Percentiles rank a stretch among this genome's conserved stretches.
phyloP scores from a whole-genome alignment of 2,888 invertebrate genomes.

The Drosophila trichaetosa region DNA sequence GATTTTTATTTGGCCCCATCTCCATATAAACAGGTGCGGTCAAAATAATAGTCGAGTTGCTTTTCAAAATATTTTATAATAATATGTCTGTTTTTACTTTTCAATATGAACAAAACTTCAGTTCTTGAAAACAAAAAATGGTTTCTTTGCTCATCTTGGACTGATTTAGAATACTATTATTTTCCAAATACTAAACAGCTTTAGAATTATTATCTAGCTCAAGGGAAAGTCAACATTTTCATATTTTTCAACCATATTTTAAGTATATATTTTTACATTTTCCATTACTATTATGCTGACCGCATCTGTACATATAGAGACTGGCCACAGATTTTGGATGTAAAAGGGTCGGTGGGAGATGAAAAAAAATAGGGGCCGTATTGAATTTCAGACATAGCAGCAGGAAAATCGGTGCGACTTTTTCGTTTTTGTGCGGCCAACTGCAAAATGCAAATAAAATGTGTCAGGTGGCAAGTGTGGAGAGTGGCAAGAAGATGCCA shows the following conservation, averaged over 20 bases:
- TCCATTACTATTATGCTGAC: not conserved
- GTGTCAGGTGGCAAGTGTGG: not conserved
- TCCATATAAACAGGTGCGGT: not conserved
- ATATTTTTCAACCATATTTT: not conserved
- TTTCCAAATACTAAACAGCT: too few relatives aligned
- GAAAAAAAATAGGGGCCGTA: not conserved
- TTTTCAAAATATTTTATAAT: not conserved
- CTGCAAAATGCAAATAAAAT: constrained; percentile 35
- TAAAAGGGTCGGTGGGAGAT: not conserved
- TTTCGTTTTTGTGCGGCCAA: not conserved
- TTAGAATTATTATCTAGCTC: too few relatives aligned
- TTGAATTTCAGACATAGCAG: not conserved
- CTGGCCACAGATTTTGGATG: constrained; percentile 67
- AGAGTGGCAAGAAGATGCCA: not conserved
- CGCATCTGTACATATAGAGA: constrained; percentile 1
- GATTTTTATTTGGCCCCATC: constrained; percentile 12
- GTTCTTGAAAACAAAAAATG: not conserved
- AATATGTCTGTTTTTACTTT: not conserved
- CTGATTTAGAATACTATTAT: too few relatives aligned
- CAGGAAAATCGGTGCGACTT: not conserved
- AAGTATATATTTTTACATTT: not conserved
- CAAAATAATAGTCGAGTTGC: not conserved
- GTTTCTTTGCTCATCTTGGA: not conserved
- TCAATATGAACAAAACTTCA: not conserved
- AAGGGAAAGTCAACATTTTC: too few relatives aligned